These are phyloP conservation scores for Rostratula benghalensis DNA, from an alignment of 2,113 vertebrate genomes.

Conservation along the genomic window DNA sequence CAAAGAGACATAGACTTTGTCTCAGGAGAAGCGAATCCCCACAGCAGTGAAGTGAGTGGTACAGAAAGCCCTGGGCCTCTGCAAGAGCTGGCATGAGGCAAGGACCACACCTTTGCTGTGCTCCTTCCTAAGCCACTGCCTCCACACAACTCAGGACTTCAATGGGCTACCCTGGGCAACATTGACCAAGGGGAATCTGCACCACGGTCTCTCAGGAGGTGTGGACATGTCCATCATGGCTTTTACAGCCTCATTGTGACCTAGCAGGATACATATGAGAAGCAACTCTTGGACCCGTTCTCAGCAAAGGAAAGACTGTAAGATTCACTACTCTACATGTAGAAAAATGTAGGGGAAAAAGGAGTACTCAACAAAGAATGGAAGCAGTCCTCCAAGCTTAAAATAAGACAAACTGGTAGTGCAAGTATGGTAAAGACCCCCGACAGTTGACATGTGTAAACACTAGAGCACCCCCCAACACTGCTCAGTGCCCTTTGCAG, in stretches of 20 bases:
- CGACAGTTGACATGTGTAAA: neutral
- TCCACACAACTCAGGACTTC: neutral
- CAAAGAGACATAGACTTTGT: neutral
- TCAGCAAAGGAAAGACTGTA: neutral
- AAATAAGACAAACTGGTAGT: neutral
- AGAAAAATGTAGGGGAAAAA: neutral
- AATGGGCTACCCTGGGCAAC: neutral
- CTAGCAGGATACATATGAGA: neutral
- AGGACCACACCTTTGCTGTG: neutral
- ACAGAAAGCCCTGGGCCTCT: neutral
- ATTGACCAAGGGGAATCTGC: neutral
- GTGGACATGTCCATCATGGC: neutral
- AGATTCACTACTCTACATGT: fast-evolving
- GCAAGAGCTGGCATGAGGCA: fast-evolving
- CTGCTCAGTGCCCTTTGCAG: neutral
- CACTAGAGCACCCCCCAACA: neutral
- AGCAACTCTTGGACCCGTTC: neutral
- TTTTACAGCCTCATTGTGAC: neutral
- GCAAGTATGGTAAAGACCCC: neutral
- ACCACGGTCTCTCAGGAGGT: neutral
- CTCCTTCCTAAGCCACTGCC: neutral
- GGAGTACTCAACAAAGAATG: neutral
- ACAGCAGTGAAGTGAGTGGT: neutral
- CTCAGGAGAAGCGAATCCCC: neutral
- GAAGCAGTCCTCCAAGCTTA: neutral